These are phyloP conservation scores for Anseranas semipalmata DNA, from an alignment of 2,113 vertebrate genomes.

Conservation along the genomic window DNA sequence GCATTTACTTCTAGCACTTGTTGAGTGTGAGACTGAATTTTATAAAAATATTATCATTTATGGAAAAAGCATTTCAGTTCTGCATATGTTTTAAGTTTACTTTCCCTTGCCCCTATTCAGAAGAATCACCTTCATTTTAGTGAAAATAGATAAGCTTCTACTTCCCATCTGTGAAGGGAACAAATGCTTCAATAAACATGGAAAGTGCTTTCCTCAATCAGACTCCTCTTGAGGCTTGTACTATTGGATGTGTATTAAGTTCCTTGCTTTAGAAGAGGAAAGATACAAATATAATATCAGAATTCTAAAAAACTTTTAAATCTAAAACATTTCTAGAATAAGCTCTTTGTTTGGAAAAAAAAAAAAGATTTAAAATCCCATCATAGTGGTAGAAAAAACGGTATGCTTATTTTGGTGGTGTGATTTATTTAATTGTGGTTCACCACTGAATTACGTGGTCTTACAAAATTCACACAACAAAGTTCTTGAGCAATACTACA, in stretches of 20 bases:
- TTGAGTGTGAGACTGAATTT: not conserved
- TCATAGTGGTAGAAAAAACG: not conserved
- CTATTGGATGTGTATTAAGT: not conserved
- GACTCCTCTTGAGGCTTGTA: not conserved
- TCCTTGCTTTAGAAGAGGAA: not conserved
- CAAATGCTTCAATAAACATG: not conserved
- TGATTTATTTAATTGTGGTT: constrained; percentile 20
- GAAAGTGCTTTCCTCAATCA: not conserved
- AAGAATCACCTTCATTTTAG: not conserved
- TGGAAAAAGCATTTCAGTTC: not conserved
- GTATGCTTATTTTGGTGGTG: not conserved
- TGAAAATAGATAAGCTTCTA: not conserved
- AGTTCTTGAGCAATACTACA: not conserved
- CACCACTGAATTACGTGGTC: not conserved
- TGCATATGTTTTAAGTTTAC: not conserved
- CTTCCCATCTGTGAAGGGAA: not conserved
- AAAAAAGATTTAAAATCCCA: not conserved
- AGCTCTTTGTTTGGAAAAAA: not conserved
- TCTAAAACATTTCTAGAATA: not conserved
- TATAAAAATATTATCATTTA: not conserved
- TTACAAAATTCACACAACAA: not conserved
- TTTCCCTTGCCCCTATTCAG: not conserved
- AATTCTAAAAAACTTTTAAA: not conserved
- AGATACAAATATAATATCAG: not conserved
- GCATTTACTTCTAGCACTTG: constrained; percentile 47